Conservation (phyloP, 2,113 vertebrate species). For the Psammodynastes pulverulentus region DNA sequence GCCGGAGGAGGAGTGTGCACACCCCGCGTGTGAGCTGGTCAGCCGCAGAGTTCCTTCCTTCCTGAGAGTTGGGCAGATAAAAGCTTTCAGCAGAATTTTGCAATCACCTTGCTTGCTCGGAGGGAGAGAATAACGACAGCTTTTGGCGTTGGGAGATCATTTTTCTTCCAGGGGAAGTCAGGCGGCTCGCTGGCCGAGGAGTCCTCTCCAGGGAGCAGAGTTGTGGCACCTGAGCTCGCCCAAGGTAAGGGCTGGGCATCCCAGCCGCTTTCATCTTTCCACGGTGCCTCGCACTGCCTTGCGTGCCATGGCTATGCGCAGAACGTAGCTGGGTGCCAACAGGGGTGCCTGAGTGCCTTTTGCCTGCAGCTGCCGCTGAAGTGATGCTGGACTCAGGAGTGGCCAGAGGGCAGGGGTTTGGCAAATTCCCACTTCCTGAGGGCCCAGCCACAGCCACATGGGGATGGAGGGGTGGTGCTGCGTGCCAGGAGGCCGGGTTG, state of each 20-base stretch:
- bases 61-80: slow-evolving; percentile 18
- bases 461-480: not conserved
- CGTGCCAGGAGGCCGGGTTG: not conserved
- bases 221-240: not conserved
- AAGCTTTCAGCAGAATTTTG: slow-evolving; percentile 2
- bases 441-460: not conserved
- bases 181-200: not conserved
- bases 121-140: not conserved
- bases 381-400: not conserved
- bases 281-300: not conserved
- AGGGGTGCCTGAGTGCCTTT: too few species aligned
- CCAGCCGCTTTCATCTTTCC: not conserved
- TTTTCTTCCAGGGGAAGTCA: not conserved
- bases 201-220: not conserved
- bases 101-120: not conserved
- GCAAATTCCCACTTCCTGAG: not conserved
- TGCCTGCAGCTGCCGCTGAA: not conserved
- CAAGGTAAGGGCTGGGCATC: not conserved
- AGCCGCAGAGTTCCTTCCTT: slow-evolving; percentile 24
- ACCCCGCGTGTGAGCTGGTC: not conserved
- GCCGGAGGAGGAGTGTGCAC: not conserved
- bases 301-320: fast-evolving
- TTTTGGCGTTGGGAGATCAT: not conserved
- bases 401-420: not conserved
- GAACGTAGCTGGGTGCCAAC: too few species aligned